Evolutionary conservation across 2,797 vertebrate species (phyloP).

Genomic region (Mus spretus): DNA sequence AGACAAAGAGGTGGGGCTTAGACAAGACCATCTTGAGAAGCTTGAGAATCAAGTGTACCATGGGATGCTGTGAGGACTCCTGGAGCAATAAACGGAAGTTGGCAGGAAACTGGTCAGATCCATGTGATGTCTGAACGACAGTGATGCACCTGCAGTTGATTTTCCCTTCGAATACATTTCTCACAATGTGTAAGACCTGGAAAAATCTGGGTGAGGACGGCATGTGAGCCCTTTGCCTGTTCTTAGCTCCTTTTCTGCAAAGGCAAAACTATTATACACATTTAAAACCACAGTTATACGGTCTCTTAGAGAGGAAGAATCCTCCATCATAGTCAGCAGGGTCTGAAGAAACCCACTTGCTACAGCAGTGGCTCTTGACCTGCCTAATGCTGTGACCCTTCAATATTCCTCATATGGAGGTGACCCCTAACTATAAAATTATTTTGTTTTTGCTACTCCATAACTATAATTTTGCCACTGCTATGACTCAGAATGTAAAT

Average conservation of each 20-base stretch:
- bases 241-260: background rate
- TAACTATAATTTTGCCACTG: background rate
- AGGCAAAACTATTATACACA: background rate
- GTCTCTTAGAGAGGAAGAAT: background rate
- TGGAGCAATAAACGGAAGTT: background rate
- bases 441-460: background rate
- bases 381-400: background rate
- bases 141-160: accelerated
- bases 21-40: background rate
- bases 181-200: accelerated
- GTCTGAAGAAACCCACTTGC: background rate
- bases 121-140: background rate
- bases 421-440: background rate
- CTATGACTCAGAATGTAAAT: background rate
- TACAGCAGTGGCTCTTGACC: background rate
- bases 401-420: background rate
- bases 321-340: background rate
- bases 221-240: background rate
- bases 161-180: background rate
- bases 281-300: background rate
- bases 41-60: accelerated
- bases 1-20: accelerated
- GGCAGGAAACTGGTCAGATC: background rate
- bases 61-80: background rate
- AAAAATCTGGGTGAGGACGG: background rate